Conservation (phyloP, 53 echinoderm and acorn worm species). For the Paracentrotus lividus region DNA sequence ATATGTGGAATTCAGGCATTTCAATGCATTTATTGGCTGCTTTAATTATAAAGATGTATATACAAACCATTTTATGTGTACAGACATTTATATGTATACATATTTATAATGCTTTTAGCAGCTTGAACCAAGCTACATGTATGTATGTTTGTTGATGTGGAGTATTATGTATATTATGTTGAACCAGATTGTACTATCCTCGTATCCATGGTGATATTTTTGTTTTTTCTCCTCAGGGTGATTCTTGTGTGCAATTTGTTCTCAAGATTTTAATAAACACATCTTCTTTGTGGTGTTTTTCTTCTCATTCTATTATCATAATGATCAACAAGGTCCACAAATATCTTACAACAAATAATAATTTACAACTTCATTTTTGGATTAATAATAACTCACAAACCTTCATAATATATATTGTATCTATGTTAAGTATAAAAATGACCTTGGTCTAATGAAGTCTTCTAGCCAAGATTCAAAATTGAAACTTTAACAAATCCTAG, state of each 20-base stretch:
- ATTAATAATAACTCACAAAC: too few species aligned
- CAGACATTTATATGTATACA: constrained; percentile 7
- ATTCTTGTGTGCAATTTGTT: constrained; percentile 50
- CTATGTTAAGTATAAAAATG: too few species aligned
- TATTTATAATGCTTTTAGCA: constrained; percentile 25
- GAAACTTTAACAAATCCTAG: too few species aligned
- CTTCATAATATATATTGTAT: too few species aligned
- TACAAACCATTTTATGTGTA: constrained; percentile 48
- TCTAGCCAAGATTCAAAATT: too few species aligned
- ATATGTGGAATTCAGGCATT: background rate
- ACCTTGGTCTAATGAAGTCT: too few species aligned
- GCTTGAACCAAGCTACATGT: background rate
- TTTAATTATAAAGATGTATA: constrained; percentile 10
- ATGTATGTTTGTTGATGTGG: background rate
- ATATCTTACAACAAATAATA: background rate
- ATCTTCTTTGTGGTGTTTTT: background rate
- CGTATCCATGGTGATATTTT: constrained; percentile 25
- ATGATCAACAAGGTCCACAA: background rate
- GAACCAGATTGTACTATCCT: constrained; percentile 32
- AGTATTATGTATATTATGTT: constrained; percentile 42
- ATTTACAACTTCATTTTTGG: too few species aligned
- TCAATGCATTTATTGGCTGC: constrained; percentile 18
- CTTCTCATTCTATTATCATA: background rate
- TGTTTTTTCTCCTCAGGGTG: constrained; percentile 23
- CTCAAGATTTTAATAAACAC: constrained; percentile 1